These are phyloP conservation scores for Heliconius hewitsoni DNA, from an alignment of 1,140 invertebrate genomes.

Conservation along the genomic window DNA sequence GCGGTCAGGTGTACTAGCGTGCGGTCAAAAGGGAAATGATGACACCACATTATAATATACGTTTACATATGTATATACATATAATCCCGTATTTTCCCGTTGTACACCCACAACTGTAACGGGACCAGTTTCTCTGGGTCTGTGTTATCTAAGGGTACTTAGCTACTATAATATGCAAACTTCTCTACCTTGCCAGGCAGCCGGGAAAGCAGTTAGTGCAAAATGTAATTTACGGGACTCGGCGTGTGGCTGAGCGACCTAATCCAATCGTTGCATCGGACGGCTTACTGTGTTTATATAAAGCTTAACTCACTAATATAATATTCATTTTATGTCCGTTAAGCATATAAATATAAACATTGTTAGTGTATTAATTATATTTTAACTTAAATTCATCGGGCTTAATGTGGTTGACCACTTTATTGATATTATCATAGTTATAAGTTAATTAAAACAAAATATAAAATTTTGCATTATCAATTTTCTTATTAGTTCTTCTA, in stretches of 20 bases:
- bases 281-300: slow-evolving; percentile 13
- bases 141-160: slow-evolving; percentile 24
- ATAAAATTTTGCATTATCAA: not conserved
- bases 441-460: not conserved
- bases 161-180: slow-evolving; percentile 26
- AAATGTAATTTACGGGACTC: slow-evolving; percentile 35
- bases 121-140: slow-evolving; percentile 23
- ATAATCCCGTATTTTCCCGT: not conserved
- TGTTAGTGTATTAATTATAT: slow-evolving; percentile 6
- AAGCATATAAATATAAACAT: not conserved
- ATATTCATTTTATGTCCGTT: slow-evolving; percentile 6
- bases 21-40: slow-evolving; percentile 35
- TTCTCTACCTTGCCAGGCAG: slow-evolving; percentile 7
- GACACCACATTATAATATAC: slow-evolving; percentile 20
- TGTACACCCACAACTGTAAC: slow-evolving; percentile 25
- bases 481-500: not conserved
- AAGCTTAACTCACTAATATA: slow-evolving; percentile 14
- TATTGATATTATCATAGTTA: not conserved
- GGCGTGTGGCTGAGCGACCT: slow-evolving; percentile 23
- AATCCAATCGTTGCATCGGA: slow-evolving; percentile 30
- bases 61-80: not conserved
- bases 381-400: not conserved
- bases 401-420: not conserved
- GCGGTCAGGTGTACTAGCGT: slow-evolving; percentile 39
- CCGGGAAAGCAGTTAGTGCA: slow-evolving; percentile 27